phyloP scores from a whole-genome alignment of 2,888 invertebrate genomes.

The Drosophila gaucha region DNA sequence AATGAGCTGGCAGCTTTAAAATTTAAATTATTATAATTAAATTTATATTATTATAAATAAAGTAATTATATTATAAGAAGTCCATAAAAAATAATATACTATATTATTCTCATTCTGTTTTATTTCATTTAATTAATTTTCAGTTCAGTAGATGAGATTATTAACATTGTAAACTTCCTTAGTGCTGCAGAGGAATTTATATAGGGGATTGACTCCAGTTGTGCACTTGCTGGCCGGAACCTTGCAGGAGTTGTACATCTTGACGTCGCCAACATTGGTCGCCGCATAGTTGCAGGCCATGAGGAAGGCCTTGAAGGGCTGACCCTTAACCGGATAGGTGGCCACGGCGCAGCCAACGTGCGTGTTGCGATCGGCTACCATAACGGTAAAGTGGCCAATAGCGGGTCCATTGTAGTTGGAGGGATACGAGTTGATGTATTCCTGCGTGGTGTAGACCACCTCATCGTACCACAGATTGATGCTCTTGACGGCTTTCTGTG shows the following conservation, averaged over 20 bases:
- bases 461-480: slow-evolving; percentile 72
- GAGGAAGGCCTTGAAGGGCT: slow-evolving; percentile 50
- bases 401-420: slow-evolving; percentile 42
- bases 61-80: no score
- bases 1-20: no score
- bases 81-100: no score
- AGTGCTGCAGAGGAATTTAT: slow-evolving; percentile 50
- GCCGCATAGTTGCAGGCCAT: slow-evolving; percentile 78
- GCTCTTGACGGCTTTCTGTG: not conserved
- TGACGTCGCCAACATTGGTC: slow-evolving; percentile 57
- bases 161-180: slow-evolving; percentile 57
- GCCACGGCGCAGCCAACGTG: slow-evolving; percentile 72
- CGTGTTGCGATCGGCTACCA: slow-evolving; percentile 71
- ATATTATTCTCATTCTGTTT: no score
- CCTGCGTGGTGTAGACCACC: slow-evolving; percentile 31
- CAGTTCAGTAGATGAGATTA: slow-evolving; percentile 46
- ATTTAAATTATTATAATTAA: no score
- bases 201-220: slow-evolving; percentile 64
- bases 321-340: slow-evolving; percentile 24
- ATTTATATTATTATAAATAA: no score
- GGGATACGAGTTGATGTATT: slow-evolving; percentile 53
- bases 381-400: slow-evolving; percentile 74
- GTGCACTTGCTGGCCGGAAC: slow-evolving; percentile 60
- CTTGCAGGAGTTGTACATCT: slow-evolving; percentile 54
- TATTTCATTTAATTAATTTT: not conserved